These are phyloP conservation scores for Meteorus colon DNA, from an alignment of 2,888 invertebrate genomes.

Conservation along the genomic window DNA sequence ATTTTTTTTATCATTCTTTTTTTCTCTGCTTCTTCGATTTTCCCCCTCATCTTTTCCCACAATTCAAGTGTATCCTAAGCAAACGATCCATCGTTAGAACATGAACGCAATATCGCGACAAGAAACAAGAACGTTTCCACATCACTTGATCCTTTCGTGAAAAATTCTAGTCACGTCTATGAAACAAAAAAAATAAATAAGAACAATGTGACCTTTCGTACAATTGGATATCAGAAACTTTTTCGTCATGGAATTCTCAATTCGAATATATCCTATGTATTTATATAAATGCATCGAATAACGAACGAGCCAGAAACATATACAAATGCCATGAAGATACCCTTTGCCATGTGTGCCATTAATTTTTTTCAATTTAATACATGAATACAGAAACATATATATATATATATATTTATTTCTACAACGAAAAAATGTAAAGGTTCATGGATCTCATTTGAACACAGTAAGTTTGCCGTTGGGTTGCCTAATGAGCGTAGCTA, in stretches of 20 bases:
- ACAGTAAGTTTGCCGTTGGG: slow-evolving; percentile 55
- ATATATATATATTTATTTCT: neutral
- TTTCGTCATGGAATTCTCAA: neutral
- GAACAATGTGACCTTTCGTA: too few species aligned
- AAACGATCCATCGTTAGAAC: slow-evolving; percentile 8
- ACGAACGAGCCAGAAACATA: neutral
- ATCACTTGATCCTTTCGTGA: neutral
- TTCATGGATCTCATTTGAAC: slow-evolving; percentile 39
- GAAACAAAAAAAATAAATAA: neutral
- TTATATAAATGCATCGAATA: neutral
- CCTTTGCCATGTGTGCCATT: neutral
- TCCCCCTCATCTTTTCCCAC: neutral
- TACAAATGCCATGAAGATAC: neutral
- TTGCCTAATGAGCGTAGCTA: slow-evolving; percentile 64
- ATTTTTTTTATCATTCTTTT: slow-evolving; percentile 23
- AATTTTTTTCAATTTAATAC: neutral
- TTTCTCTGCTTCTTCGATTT: neutral
- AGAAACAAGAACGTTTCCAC: neutral
- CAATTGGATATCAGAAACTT: neutral
- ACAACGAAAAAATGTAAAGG: neutral
- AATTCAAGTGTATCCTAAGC: neutral
- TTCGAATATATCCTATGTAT: neutral
- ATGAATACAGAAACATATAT: neutral
- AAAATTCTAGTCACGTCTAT: neutral
- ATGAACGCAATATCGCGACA: neutral